Percentiles rank a stretch among this genome's conserved stretches.
Evolutionary conservation across 2,888 invertebrate species (phyloP).

Genomic region (Xanthia togata): DNA sequence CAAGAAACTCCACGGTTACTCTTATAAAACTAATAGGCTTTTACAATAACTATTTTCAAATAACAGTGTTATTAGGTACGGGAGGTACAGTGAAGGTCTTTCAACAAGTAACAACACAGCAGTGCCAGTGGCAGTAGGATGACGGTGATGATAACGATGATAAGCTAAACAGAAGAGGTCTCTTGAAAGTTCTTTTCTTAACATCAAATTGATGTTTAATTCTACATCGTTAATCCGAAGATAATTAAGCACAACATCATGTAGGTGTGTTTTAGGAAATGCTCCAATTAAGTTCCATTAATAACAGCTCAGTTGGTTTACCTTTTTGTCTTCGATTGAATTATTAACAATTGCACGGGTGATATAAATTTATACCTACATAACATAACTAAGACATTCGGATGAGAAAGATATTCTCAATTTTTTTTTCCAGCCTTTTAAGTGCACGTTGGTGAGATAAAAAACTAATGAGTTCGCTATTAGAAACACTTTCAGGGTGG

Average conservation of each 20-base stretch:
- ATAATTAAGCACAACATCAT: background rate
- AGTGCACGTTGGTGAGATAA: slow-evolving; percentile 3
- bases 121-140: no score
- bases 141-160: no score
- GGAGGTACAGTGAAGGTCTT: no score
- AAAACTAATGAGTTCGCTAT: slow-evolving; percentile 32
- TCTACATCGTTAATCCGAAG: background rate
- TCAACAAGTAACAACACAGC: no score
- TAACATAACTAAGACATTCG: background rate
- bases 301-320: background rate
- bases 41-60: no score
- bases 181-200: background rate
- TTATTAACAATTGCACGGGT: background rate
- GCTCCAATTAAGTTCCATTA: background rate
- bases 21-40: no score
- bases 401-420: background rate
- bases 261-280: background rate
- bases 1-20: no score
- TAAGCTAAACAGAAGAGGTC: background rate
- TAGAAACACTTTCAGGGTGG: slow-evolving; percentile 34
- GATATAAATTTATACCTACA: background rate
- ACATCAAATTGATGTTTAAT: background rate
- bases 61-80: no score
- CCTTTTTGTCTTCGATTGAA: background rate
- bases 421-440: background rate